A percentile compares a stretch with the other conserved stretches of the same genome.
Conservation (phyloP, 2,113 vertebrate species). For the Triplophysa rosa region DNA sequence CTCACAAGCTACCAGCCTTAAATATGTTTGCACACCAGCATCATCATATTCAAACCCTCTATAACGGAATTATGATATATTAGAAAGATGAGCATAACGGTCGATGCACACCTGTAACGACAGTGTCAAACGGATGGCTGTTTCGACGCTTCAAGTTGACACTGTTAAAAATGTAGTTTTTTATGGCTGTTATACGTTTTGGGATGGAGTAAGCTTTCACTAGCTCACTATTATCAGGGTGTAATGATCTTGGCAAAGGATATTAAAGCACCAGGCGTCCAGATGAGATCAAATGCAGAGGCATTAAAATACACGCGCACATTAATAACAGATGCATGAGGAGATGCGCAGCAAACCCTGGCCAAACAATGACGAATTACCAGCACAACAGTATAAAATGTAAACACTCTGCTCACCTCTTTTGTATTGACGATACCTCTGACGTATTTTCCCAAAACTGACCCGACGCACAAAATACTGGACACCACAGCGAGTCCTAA, state of each 20-base stretch:
- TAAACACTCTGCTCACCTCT: constrained; percentile 65
- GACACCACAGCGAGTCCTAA: constrained; percentile 69
- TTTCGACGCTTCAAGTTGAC: neutral
- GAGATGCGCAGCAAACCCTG: neutral
- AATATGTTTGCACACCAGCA: constrained; percentile 1
- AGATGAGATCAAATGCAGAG: constrained; percentile 17
- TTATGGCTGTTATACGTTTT: neutral
- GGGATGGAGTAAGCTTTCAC: neutral
- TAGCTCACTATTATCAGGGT: neutral
- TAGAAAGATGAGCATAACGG: too few relatives aligned
- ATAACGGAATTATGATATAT: too few relatives aligned
- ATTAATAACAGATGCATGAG: constrained; percentile 2
- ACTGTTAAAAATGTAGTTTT: constrained; percentile 10
- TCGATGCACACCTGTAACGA: constrained; percentile 51
- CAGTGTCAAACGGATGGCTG: neutral
- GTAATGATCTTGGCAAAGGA: neutral
- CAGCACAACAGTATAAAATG: constrained; percentile 2
- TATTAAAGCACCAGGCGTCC: neutral
- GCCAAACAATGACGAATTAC: neutral
- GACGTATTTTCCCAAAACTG: constrained; percentile 75
- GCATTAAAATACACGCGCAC: neutral
- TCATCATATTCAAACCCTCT: neutral
- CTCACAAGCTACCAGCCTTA: neutral
- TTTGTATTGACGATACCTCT: constrained; percentile 78
- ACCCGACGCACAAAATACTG: constrained; percentile 67